These are phyloP conservation scores for Acyrthosiphon pisum DNA, from an alignment of 1,140 invertebrate genomes.

Conservation along the genomic window DNA sequence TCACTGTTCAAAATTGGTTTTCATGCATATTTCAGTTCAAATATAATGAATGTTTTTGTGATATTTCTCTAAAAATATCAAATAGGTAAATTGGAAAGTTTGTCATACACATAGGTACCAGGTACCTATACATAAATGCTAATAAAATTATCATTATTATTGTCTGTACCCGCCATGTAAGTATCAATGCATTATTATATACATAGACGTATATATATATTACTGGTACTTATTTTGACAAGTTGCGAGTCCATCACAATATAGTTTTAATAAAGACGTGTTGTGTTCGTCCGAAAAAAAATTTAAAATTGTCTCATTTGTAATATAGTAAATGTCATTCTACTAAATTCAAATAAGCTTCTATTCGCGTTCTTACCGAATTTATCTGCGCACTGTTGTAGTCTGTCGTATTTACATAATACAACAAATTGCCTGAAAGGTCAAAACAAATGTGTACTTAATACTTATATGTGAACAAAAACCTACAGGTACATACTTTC, in stretches of 20 bases:
- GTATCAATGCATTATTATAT: neutral
- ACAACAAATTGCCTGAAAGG: neutral
- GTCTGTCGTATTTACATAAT: neutral
- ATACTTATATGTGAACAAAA: too few relatives aligned
- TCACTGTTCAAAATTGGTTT: constrained; percentile 25
- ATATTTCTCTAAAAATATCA: constrained; percentile 36
- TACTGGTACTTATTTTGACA: too few relatives aligned
- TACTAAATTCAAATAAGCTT: neutral
- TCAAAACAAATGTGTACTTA: neutral
- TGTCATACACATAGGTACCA: neutral
- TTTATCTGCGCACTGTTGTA: neutral
- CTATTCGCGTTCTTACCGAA: neutral
- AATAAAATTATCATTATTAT: neutral
- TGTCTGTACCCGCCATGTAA: neutral
- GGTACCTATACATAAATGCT: neutral
- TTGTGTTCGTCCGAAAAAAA: neutral
- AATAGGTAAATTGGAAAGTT: constrained; percentile 33
- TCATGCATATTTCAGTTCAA: constrained; percentile 27
- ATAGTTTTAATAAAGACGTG: neutral
- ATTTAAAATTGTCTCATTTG: neutral
- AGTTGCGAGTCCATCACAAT: neutral
- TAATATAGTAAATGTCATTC: neutral
- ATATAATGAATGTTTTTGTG: neutral
- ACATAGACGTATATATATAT: neutral
- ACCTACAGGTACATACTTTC: neutral